phyloP scores from a whole-genome alignment of 2,888 invertebrate species.

The Exephanes ischioxanthus region DNA sequence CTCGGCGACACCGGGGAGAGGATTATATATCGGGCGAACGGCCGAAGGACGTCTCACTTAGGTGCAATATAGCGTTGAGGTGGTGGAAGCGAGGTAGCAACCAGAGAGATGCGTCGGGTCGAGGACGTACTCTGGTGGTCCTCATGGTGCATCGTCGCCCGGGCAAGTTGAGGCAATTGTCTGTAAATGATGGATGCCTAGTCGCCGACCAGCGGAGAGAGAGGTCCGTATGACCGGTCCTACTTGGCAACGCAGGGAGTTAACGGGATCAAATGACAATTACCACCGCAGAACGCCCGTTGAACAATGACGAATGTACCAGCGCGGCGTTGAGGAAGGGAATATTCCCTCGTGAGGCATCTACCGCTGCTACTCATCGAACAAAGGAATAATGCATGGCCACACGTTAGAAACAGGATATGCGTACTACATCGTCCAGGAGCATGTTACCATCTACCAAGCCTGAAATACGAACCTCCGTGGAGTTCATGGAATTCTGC shows the following conservation, averaged over 20 bases:
- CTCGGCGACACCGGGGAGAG: constrained; percentile 54
- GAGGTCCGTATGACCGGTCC: constrained; percentile 42
- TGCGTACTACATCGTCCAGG: constrained; percentile 16
- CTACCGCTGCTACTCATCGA: constrained; percentile 54
- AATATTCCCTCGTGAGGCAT: constrained; percentile 70
- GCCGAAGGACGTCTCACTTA: constrained; percentile 71
- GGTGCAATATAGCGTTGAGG: constrained; percentile 64
- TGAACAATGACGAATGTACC: constrained; percentile 81
- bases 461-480: constrained; percentile 26
- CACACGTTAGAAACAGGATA: constrained; percentile 58
- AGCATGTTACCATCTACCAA: background rate
- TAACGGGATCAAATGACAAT: constrained; percentile 82
- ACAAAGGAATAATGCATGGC: constrained; percentile 76
- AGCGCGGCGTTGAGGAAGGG: constrained; percentile 71
- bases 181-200: constrained; percentile 82
- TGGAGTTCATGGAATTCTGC: background rate
- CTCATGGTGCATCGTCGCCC: constrained; percentile 68
- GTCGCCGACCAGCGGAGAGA: constrained; percentile 47
- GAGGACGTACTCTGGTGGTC: constrained; percentile 50
- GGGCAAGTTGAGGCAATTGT: constrained; percentile 81
- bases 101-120: constrained; percentile 42
- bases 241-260: constrained; percentile 68
- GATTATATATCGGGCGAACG: constrained; percentile 65
- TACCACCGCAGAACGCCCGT: constrained; percentile 79
- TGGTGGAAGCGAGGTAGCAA: constrained; percentile 37